Conservation (phyloP, 2,797 vertebrate species). For the Trachurus trachurus region DNA sequence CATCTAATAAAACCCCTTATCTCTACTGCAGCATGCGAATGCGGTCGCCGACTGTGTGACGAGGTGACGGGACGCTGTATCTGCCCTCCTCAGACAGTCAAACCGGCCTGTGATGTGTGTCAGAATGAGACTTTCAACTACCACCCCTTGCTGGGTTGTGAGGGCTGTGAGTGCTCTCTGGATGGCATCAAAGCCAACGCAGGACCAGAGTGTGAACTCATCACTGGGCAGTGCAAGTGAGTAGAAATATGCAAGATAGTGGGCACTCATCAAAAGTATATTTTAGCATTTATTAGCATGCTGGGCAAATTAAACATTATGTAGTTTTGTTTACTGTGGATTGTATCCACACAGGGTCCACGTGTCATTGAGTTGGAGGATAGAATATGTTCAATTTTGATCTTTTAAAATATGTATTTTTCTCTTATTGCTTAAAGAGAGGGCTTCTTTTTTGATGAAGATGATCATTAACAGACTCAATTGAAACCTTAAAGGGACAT, state of each 20-base stretch:
- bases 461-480: background rate
- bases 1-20: background rate
- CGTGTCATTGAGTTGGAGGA: no score
- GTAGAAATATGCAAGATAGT: conserved; percentile 43
- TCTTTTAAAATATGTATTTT: no score
- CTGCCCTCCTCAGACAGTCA: conserved; percentile 91
- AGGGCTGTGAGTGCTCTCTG: conserved; percentile 91
- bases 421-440: no score
- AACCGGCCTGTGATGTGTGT: conserved; percentile 90
- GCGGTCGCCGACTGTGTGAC: conserved; percentile 90
- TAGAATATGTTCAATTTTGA: no score
- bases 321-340: background rate
- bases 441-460: no score
- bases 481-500: background rate
- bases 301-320: background rate
- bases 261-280: background rate
- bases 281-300: background rate
- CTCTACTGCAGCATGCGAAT: conserved; percentile 86
- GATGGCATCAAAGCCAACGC: conserved; percentile 74
- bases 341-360: no score
- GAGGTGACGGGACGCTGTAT: conserved; percentile 91
- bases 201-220: conserved; percentile 84
- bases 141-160: conserved; percentile 92
- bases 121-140: conserved; percentile 89
- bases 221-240: conserved; percentile 92